Evolutionary conservation across 2,888 invertebrate genomes (phyloP), one percentile per base, ranked within the genome.

Genomic region (Epinotia demarniana): DNA sequence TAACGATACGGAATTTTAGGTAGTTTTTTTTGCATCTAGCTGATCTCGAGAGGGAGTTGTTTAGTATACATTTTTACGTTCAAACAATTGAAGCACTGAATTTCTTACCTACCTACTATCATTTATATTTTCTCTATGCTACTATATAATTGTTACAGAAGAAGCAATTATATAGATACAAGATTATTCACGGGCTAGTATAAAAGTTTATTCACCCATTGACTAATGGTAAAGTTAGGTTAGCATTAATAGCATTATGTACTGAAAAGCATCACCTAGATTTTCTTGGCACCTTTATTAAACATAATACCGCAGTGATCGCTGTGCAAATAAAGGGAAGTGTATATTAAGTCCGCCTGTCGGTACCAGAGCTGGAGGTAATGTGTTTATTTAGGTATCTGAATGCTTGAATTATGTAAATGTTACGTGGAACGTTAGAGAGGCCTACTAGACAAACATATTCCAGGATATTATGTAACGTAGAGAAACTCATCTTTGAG

Each of bases 361-460:
- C 72, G 67, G 75, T 75, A 75, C 55, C 75, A 75, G 72, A 72
- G 67, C 75, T 75, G 71, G 72, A 75, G 75, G 71, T 72, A 75
- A 75, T 75, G 72, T 75, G 75, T 75, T 75, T 75, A 75, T 75
- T 75, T 75, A 75, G 75, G 75, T 75, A 72, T 67, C 67, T 39
- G 61, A 72, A 75, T 75, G 72, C 13, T 62, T 75, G 75, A 75
- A 75, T 75, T 75, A 75, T 75, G 75, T 75, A 72, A 75, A 75
- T 75, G 75, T 67, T 61, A 67, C 57, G 61, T 19, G 18, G 57
- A n/a, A 27, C 61, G 75, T 67, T 75, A 75, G 61, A 67, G 60
- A 61, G 39, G 71, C 75, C 75, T 75, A 72, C 75, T 67, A 75
- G 75, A 75, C 72, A 70, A 75, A 60, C 75, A 72, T 72, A 72